phyloP scores from a whole-genome alignment of 2,888 invertebrate genomes.

The Omphaloscelis lunosa region DNA sequence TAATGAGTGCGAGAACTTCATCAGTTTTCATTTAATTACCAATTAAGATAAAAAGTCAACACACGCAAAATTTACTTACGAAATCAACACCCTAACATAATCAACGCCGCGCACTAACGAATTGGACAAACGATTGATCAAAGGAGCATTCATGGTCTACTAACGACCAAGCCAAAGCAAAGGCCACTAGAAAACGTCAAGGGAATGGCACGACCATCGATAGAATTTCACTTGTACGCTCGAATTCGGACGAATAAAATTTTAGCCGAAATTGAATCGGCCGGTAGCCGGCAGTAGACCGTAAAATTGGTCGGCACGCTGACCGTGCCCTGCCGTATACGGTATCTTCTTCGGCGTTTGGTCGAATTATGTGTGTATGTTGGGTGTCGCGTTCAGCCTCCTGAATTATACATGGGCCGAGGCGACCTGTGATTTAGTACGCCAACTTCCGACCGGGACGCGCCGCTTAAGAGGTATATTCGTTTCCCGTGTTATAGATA shows the following conservation, averaged over 20 bases:
- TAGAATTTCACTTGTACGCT: constrained; percentile 86
- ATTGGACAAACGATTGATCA: constrained; percentile 63
- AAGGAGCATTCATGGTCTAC: constrained; percentile 66
- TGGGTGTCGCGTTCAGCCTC: constrained; percentile 82
- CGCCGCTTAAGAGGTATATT: constrained; percentile 81
- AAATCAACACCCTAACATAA: constrained; percentile 57
- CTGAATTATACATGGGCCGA: constrained; percentile 87
- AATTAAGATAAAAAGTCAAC: constrained; percentile 18
- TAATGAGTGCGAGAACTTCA: neutral
- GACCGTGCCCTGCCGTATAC: constrained; percentile 76
- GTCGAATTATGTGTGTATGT: constrained; percentile 80
- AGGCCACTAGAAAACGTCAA: constrained; percentile 78
- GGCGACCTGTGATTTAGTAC: constrained; percentile 86
- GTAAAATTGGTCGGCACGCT: constrained; percentile 88
- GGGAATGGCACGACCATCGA: constrained; percentile 81
- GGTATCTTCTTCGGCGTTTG: constrained; percentile 85
- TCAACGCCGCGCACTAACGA: constrained; percentile 46
- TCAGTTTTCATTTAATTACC: constrained; percentile 4
- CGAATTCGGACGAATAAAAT: constrained; percentile 88
- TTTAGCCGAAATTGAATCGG: constrained; percentile 89
- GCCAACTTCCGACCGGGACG: constrained; percentile 77
- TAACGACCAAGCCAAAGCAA: constrained; percentile 74
- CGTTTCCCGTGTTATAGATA: constrained; percentile 76
- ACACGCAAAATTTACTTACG: constrained; percentile 2
- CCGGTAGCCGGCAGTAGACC: constrained; percentile 84